Evolutionary conservation across 1,140 invertebrate species (phyloP), one percentile per base, ranked within the genome.

Genomic region (Drosophila santomea): DNA sequence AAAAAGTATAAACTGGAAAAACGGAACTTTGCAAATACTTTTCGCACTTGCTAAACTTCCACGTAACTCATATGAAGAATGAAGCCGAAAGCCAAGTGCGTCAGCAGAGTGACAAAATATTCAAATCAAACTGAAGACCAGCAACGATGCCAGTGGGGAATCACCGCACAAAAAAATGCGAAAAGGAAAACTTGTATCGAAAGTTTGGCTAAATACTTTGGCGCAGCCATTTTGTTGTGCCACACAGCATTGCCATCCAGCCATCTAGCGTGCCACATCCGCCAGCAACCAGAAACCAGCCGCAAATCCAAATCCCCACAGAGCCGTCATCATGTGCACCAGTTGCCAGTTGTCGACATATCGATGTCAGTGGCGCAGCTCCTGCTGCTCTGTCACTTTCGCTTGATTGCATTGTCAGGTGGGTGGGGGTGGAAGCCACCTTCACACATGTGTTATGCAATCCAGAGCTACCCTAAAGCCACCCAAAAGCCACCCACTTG

Each of bases 401-500:
- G 61, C 60, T 86, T 78, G 74, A 78, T 78, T 88, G 74, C 74
- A 75, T 63, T 88, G 83, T 71, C 78, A 76, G 79, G 62, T 61
- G 45, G 50, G 47, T 51, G 32, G 8, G 17, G 17, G 17, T 17
- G 17, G 28, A 28, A n/a, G 36, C 35, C 15, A 15, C 48, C 17
- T 20, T 17, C 6, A 28, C 28, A 28, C 28, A 2, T 57, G 25
- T 32, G 15, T 50, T 50, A 32, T 59, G 54, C 23, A 62, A 68
- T 25, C 47, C 47, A 32, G 7, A 15, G 25, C 23, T 20, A 47
- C 50, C 38, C 63, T 8, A 5, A 17, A 17, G 17, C 28, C 28
- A 32, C 28, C 28, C 28, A 14, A 23, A 0, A 25, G 35, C 35
- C 35, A 36, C 35, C 35, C 35, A 36, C 10, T 36, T 11, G 4